Evolutionary conservation across 2,888 invertebrate species (phyloP).

Genomic region (Bhutanitis thaidina): DNA sequence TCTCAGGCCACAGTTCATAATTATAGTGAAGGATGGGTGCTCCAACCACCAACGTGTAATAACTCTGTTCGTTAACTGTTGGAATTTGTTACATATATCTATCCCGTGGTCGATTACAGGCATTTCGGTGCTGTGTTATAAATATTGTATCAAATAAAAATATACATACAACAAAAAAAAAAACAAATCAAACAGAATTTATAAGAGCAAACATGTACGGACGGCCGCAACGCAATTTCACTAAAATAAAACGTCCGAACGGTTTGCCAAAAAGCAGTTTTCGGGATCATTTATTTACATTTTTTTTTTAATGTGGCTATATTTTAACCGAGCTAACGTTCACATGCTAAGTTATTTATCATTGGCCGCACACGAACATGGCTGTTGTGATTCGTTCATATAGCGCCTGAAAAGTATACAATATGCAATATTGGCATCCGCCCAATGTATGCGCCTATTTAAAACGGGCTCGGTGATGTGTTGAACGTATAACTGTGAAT

Average conservation of each 20-base stretch:
- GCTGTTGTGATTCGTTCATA: slow-evolving; percentile 13
- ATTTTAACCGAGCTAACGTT: slow-evolving; percentile 12
- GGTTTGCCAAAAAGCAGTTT: slow-evolving; percentile 17
- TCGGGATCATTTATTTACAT: slow-evolving; percentile 15
- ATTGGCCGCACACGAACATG: slow-evolving; percentile 7
- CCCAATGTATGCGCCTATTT: slow-evolving; percentile 29
- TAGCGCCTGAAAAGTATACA: slow-evolving; percentile 5
- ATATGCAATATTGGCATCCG: slow-evolving; percentile 11
- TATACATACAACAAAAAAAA: no score
- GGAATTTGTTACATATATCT: no score
- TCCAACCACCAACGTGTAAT: no score
- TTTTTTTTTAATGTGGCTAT: slow-evolving; percentile 11
- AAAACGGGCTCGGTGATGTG: slow-evolving; percentile 32
- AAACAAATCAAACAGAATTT: no score
- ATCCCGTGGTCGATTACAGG: no score
- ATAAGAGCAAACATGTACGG: neutral
- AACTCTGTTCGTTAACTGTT: no score
- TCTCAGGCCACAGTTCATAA: no score
- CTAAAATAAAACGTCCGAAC: slow-evolving; percentile 4
- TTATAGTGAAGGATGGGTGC: no score
- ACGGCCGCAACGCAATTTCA: neutral
- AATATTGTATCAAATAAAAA: no score
- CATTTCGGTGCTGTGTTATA: no score
- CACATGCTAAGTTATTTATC: slow-evolving; percentile 19
- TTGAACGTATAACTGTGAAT: slow-evolving; percentile 44